These are phyloP conservation scores for Hexactinellida sp. DNA, from an alignment of 37 sponge, comb jelly and placozoan genomes.

Conservation along the genomic window DNA sequence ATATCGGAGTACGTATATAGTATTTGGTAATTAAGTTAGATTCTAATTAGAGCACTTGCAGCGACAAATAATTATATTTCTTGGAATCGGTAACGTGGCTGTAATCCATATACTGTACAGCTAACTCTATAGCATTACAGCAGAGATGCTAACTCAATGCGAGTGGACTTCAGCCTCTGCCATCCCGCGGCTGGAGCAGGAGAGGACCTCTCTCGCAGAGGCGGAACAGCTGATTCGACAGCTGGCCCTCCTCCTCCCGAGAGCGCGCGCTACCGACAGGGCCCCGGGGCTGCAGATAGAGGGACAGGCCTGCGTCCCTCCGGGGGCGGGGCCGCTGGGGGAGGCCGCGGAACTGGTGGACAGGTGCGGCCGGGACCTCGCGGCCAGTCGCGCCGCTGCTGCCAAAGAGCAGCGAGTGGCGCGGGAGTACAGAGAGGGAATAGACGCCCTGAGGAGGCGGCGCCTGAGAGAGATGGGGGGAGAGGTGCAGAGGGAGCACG, in stretches of 20 bases:
- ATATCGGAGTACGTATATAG: too few relatives aligned
- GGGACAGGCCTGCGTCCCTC: background rate
- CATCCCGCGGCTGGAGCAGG: background rate
- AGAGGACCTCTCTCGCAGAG: background rate
- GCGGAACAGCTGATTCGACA: background rate
- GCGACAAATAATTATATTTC: too few relatives aligned
- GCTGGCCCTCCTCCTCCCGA: background rate
- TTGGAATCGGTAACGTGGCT: too few relatives aligned
- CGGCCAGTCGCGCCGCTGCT: background rate
- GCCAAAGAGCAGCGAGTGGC: background rate
- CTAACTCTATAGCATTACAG: too few relatives aligned
- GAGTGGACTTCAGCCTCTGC: background rate
- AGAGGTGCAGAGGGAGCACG: slow-evolving; percentile 14
- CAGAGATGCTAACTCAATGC: background rate
- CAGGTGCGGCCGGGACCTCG: background rate
- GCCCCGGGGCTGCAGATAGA: background rate
- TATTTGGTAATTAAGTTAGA: too few relatives aligned
- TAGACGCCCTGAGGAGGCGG: background rate
- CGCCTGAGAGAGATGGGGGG: background rate
- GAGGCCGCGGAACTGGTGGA: background rate
- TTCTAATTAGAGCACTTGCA: too few relatives aligned
- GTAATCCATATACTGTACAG: too few relatives aligned
- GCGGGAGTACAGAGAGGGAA: background rate
- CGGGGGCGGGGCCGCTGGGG: background rate
- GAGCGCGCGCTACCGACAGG: background rate